phyloP scores from a whole-genome alignment of 2,113 vertebrate species.

The Dryoscopus gambensis region DNA sequence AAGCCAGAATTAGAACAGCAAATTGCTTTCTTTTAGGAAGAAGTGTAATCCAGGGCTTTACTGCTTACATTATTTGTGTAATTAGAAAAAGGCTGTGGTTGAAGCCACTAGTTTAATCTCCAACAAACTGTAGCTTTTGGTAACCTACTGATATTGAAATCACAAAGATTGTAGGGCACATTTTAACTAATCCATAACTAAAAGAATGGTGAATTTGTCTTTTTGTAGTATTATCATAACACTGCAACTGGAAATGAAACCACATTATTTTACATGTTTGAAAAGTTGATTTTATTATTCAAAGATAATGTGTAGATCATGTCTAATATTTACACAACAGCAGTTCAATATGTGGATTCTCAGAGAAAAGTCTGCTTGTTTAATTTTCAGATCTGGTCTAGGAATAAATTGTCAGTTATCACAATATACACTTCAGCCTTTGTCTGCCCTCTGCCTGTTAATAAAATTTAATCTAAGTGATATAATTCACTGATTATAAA shows the following conservation, averaged over 20 bases:
- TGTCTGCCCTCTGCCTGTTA: not conserved
- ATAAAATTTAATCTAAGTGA: not conserved
- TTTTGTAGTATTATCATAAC: not conserved
- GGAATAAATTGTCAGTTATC: not conserved
- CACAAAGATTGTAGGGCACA: not conserved
- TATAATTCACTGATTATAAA: not conserved
- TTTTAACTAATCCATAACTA: not conserved
- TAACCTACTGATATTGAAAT: not conserved
- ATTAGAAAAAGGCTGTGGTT: slow-evolving; percentile 37
- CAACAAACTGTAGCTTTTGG: not conserved
- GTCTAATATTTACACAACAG: not conserved
- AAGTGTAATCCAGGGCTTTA: slow-evolving; percentile 59
- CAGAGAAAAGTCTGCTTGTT: not conserved
- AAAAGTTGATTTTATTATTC: not conserved
- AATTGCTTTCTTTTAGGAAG: slow-evolving; percentile 55
- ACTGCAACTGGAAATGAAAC: not conserved
- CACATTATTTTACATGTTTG: not conserved
- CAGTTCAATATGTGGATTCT: not conserved
- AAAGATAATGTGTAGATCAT: not conserved
- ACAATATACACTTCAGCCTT: not conserved
- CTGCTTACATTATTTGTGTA: slow-evolving; percentile 38
- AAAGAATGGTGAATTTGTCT: not conserved
- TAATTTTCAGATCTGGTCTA: not conserved
- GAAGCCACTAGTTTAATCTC: slow-evolving; percentile 44
- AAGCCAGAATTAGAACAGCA: slow-evolving; percentile 45